Base-by-base conservation (phyloP, 2,888 invertebrate species). In the Zele albiditarsus region DNA sequence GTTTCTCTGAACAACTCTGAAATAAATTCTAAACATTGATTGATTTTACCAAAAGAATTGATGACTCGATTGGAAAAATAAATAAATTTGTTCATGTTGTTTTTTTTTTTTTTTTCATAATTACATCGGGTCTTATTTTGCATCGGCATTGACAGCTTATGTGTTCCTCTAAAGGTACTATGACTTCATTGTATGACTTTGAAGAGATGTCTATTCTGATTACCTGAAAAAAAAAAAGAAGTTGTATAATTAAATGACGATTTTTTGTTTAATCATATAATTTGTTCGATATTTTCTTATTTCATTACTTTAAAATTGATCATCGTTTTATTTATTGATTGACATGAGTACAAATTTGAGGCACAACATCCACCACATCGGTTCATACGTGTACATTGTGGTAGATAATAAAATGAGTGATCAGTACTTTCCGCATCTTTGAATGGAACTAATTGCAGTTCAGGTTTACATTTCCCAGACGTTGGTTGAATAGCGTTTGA, bases 321-420 rank as follows among this genome's bases (percentile, higher is more conserved):
- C 14, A 88, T 88, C 83, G 92, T 91, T 3, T 86, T 90, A 78
- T 91, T 90, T 10, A 86, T 90, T 0, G 95, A 93, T 83, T 93
- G 93, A 83, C 95, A 95, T 28, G 91, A 90, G 16, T 93, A 87
- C 70, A 93, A 89, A 23, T 91, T 89, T 75, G 91, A 91, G 1
- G 90, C 89, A 83, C 95, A 95, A 84, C 95, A 95, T 10, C 95
- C 95, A 3, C 93, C 93, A 86, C 95, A 95, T 75, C 93, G 91
- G 77, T 92, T 92, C 5, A 95, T 89, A 73, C 93, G 88, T 10
- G 94, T 94, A 84, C 95, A 95, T 38, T 91, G 87, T 0, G 95
- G 95, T 84, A 91, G 92, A 83, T 92, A 93, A 27, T 92, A 84
- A 4, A 90, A 85, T 75, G 90, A 90, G 0, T 92, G 90, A 81